phyloP scores from a whole-genome alignment of 30 jellyfish, hydroid and myxozoan species.

The Nemopilema nomurai region DNA sequence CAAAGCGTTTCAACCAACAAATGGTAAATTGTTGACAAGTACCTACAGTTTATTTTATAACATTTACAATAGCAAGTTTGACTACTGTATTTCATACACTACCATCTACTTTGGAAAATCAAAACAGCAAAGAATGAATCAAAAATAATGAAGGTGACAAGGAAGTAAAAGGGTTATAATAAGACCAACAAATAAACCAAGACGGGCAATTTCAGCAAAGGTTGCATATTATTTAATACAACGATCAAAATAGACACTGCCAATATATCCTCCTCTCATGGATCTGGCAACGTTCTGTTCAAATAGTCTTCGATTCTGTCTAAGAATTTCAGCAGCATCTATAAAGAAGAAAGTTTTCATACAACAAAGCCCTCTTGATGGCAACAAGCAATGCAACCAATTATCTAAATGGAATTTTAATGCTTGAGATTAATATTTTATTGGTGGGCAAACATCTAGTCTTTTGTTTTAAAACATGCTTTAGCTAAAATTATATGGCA shows the following conservation, averaged over 20 bases:
- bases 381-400: too few relatives aligned
- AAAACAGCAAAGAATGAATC: neutral
- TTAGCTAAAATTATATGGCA: too few relatives aligned
- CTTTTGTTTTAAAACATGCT: too few relatives aligned
- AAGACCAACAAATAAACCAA: neutral
- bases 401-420: too few relatives aligned
- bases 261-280: constrained; percentile 98
- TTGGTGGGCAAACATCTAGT: too few relatives aligned
- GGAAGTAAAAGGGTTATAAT: neutral
- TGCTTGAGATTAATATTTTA: too few relatives aligned
- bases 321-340: constrained; percentile 98
- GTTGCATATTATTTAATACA: constrained; percentile 57
- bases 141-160: neutral
- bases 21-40: neutral
- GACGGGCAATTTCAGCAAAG: neutral
- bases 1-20: neutral
- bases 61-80: neutral
- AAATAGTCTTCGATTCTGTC: constrained; percentile 91
- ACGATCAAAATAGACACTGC: constrained; percentile 95
- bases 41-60: neutral
- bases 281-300: constrained; percentile 97
- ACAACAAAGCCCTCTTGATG: neutral
- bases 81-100: neutral
- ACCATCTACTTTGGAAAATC: neutral
- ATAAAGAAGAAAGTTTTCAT: neutral